Base-by-base conservation (phyloP, 2,888 invertebrate species). In the Isoperla grammatica region DNA sequence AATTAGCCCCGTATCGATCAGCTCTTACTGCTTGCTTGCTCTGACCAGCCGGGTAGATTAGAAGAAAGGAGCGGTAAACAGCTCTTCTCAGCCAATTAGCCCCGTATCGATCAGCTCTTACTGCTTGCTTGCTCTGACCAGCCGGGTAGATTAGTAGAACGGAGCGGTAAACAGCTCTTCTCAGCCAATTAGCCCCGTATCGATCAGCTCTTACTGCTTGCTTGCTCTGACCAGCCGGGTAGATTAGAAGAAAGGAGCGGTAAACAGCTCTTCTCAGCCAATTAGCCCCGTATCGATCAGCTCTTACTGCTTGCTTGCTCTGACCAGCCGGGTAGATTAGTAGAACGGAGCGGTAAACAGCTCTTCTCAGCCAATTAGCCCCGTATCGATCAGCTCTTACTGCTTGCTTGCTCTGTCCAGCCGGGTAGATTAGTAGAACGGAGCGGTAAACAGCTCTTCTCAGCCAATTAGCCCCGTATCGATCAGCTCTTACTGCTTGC, bases 1-100 rank as follows among this genome's bases (percentile, higher is more conserved):
- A 53, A 53, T 53, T 53, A 53, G 39, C 4, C 13, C n/a, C 11
- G 17, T 53, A 53, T 53, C 20, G 53, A 53, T 49, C 29, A 22
- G 49, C 12, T 23, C 49, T 19, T 4, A 2, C 15, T 9, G 9
- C 45, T 3, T 9, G 19, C 11, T 8, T 15, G 15, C 45, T 15
- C n/a, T 40, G 45, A 17, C 2, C 15, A 15, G 45, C 11, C 17
- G 45, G n/a, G n/a, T n/a, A n/a, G n/a, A n/a, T n/a, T n/a, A n/a
- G n/a, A n/a, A n/a, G n/a, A 9, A 5, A 9, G 42, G 13, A 45
- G 19, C 45, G 45, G n/a, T 5, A 45, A n/a, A n/a, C n/a, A 4
- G 50, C 17, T 45, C 45, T 15, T 45, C 45, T 45, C 17, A 37
- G 19, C 53, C 53, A 53, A 53, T 39, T 39, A 53, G 39, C 17